phyloP scores from a whole-genome alignment of 2,888 invertebrate genomes.

The Amiota minor region DNA sequence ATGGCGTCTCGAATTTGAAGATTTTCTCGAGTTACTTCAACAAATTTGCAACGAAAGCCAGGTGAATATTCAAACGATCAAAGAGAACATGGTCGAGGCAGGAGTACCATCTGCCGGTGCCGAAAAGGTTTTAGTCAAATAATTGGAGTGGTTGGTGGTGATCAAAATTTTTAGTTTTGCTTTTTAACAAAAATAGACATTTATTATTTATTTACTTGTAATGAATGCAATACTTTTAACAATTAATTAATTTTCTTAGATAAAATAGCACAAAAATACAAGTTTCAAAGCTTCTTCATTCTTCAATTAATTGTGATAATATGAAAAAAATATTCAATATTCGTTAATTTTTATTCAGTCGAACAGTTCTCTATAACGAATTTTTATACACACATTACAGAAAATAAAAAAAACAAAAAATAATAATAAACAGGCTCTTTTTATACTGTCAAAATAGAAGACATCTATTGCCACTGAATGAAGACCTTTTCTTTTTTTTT shows the following conservation, averaged over 20 bases:
- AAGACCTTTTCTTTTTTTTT: too few relatives aligned
- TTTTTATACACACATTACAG: too few relatives aligned
- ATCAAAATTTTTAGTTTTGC: slow-evolving; percentile 25
- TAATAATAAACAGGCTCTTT: too few relatives aligned
- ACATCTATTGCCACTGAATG: too few relatives aligned
- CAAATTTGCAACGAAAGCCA: slow-evolving; percentile 44
- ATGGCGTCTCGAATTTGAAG: slow-evolving; percentile 64
- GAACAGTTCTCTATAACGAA: not conserved
- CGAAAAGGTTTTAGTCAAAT: slow-evolving; percentile 49
- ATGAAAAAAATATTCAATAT: not conserved
- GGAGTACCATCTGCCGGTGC: slow-evolving; percentile 49
- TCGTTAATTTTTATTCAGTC: slow-evolving; percentile 16
- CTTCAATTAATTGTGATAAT: slow-evolving; percentile 3
- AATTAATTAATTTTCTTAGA: slow-evolving; percentile 20
- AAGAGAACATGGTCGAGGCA: slow-evolving; percentile 46
- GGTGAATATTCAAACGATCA: slow-evolving; percentile 47
- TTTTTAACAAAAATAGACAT: slow-evolving; percentile 20
- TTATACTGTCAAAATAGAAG: too few relatives aligned
- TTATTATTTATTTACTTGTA: slow-evolving; percentile 16
- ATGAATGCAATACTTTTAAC: slow-evolving; percentile 10
- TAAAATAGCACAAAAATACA: slow-evolving; percentile 43
- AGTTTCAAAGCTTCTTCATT: slow-evolving; percentile 35
- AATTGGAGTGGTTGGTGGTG: slow-evolving; percentile 25
- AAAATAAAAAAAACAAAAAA: too few relatives aligned
- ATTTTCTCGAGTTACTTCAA: slow-evolving; percentile 57